Base-by-base conservation (phyloP, 2,888 invertebrate species). In the Drosophila hamatofila region DNA sequence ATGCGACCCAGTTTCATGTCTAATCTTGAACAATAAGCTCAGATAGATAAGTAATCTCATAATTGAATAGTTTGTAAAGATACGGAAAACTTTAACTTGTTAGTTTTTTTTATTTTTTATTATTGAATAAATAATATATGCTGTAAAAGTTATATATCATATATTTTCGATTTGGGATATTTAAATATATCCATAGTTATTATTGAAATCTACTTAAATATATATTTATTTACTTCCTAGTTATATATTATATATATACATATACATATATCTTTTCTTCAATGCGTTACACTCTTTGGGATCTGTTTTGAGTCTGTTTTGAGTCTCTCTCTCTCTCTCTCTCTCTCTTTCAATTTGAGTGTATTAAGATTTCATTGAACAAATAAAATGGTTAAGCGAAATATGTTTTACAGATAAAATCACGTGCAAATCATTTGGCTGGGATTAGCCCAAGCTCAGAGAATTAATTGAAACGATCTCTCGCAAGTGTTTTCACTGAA, bases 321-420 rank as follows among this genome's bases (percentile, higher is more conserved):
- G 12, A 30, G 3, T 7, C 6, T n/a, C n/a, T n/a, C n/a, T 12
- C 2, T 3, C 7, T 12, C 12, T 37, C 6, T 37, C 16, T 37
- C 35, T 33, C 4, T 35, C 33, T 14, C 35, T 23, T 41, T 18
- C 18, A 27, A 14, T 30, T 6, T 14, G 39, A 48, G 48, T 11
- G 25, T 41, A 62, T 33, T 42, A 25, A 16, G 35, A 27, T 83
- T 83, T 86, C 60, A 72, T 68, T 68, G 35, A 65, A 54, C 62
- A 82, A 81, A 78, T 62, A 75, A 75, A 71, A 66, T 77, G 39
- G 48, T 68, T 68, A 65, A 62, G 41, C 61, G 21, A 52, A 52
- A 23, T 48, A 35, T 35, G 21, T 49, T 49, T n/a, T 23, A 21
- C 21, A 14, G 37, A 33, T 8, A 33, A 25, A 12, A 39, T 51